phyloP scores from a whole-genome alignment of 2,797 vertebrate genomes.

The Gymnoscopelus braueri region DNA sequence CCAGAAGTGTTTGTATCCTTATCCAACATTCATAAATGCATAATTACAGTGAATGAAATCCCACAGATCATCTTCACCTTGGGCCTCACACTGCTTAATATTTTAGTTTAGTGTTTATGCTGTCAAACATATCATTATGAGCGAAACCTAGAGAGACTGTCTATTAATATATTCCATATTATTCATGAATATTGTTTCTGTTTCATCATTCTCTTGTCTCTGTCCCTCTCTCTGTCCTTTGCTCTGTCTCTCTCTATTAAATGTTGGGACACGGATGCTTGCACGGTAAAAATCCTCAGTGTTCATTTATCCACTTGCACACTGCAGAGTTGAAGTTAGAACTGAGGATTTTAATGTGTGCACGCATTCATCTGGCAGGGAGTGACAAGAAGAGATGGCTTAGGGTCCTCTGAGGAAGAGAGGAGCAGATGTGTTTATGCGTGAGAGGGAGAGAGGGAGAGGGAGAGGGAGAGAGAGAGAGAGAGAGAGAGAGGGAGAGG shows the following conservation, averaged over 20 bases:
- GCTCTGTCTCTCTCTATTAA: slow-evolving; percentile 32
- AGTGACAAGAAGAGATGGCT: slow-evolving; percentile 54
- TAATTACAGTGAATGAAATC: slow-evolving; percentile 38
- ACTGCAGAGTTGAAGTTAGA: neutral
- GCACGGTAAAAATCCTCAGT: too few species aligned
- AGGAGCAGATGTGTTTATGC: neutral
- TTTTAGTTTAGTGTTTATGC: slow-evolving; percentile 67
- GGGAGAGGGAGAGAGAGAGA: too few species aligned
- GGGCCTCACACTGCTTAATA: slow-evolving; percentile 60
- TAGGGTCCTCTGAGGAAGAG: slow-evolving; percentile 9
- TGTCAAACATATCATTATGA: slow-evolving; percentile 48
- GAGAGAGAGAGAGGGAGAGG: too few species aligned
- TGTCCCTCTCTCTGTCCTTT: slow-evolving; percentile 30
- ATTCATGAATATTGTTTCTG: slow-evolving; percentile 58
- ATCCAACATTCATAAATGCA: slow-evolving; percentile 60
- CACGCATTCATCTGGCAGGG: slow-evolving; percentile 65
- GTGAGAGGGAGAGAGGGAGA: too few species aligned
- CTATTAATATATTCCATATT: slow-evolving; percentile 63
- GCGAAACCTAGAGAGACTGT: slow-evolving; percentile 43
- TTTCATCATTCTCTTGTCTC: slow-evolving; percentile 62
- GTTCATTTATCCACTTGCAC: neutral
- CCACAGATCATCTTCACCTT: slow-evolving; percentile 21
- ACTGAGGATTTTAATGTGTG: slow-evolving; percentile 1
- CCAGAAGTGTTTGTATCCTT: slow-evolving; percentile 30
- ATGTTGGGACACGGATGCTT: slow-evolving; percentile 16